phyloP scores from a whole-genome alignment of 2,888 invertebrate genomes.

The Lapara coniferarum region DNA sequence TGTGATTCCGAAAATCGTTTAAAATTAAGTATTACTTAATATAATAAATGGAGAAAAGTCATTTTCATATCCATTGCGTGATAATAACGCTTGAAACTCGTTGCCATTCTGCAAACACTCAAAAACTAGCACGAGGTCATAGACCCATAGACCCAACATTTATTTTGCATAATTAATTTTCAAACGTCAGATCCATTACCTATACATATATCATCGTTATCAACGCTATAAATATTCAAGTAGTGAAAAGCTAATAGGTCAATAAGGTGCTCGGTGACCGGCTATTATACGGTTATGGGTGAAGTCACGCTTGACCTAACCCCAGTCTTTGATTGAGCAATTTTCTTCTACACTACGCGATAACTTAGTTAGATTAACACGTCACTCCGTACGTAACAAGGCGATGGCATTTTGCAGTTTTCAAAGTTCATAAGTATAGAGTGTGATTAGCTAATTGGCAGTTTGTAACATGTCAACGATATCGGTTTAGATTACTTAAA shows the following conservation, averaged over 20 bases:
- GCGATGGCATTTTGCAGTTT: constrained; percentile 1
- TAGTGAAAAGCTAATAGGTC: constrained; percentile 63
- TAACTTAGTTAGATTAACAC: constrained; percentile 60
- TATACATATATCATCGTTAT: constrained; percentile 35
- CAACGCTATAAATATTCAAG: constrained; percentile 58
- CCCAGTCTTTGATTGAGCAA: constrained; percentile 63
- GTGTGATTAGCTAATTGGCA: not conserved
- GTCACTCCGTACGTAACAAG: constrained; percentile 44
- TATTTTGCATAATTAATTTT: not conserved
- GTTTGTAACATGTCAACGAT: not conserved
- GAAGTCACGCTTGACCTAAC: constrained; percentile 63
- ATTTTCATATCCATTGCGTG: not conserved
- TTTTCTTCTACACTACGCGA: constrained; percentile 64
- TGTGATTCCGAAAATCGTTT: no score
- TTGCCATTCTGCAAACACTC: not conserved
- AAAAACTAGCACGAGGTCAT: not conserved
- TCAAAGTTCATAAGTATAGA: not conserved
- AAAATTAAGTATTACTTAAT: no score
- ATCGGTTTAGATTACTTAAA: not conserved
- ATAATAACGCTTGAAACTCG: not conserved
- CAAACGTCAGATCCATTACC: constrained; percentile 6
- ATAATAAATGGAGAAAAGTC: no score
- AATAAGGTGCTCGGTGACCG: constrained; percentile 54
- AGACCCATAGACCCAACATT: not conserved
- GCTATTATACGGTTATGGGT: constrained; percentile 64